Evolutionary conservation across 1,140 invertebrate genomes (phyloP).

Genomic region (Drosophila leontia): DNA sequence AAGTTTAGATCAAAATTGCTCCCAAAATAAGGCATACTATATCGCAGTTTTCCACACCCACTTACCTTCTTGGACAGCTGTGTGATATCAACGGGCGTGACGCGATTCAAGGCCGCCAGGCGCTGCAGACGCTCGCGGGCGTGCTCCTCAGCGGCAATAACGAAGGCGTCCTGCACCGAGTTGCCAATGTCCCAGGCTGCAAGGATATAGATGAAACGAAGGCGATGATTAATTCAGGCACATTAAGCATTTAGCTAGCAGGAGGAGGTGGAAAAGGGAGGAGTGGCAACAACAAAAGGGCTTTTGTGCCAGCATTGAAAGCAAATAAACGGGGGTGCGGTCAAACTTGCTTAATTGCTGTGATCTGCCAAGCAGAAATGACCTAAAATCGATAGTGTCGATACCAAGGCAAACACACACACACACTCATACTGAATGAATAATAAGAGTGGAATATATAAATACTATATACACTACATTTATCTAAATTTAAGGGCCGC

Average conservation of each 20-base stretch:
- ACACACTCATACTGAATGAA: background rate
- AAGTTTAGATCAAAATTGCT: background rate
- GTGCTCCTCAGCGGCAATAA: slow-evolving; percentile 98
- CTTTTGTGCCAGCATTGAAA: background rate
- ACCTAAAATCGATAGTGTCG: slow-evolving; percentile 18
- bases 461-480: background rate
- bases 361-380: slow-evolving; percentile 33
- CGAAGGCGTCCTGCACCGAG: slow-evolving; percentile 98
- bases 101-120: slow-evolving; percentile 94
- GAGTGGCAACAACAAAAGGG: background rate
- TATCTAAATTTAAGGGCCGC: no score
- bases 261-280: background rate
- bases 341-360: slow-evolving; percentile 32
- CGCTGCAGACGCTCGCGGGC: slow-evolving; percentile 95
- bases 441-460: background rate
- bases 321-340: slow-evolving; percentile 18
- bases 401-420: background rate
- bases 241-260: slow-evolving; percentile 36
- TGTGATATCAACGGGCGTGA: slow-evolving; percentile 97
- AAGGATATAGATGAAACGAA: slow-evolving; percentile 66
- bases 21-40: background rate
- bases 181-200: slow-evolving; percentile 94
- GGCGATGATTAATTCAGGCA: slow-evolving; percentile 42
- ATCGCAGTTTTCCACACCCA: background rate
- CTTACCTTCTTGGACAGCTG: slow-evolving; percentile 93